A percentile compares a stretch with the other conserved stretches of the same genome.
Evolutionary conservation across 2,888 invertebrate genomes (phyloP).

Genomic region (Platycnemis pennipes): DNA sequence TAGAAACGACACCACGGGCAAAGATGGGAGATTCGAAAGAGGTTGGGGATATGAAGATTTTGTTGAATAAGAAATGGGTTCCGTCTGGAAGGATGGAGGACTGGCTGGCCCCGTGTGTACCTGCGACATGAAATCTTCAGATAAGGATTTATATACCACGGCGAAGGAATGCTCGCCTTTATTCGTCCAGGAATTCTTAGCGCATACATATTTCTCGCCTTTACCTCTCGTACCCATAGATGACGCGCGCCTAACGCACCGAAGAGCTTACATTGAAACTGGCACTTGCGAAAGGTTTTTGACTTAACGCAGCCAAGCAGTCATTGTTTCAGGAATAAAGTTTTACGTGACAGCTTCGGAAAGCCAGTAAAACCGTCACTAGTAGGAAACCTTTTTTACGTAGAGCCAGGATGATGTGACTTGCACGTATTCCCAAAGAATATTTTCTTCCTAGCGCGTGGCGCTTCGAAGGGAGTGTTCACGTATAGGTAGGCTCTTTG

Average conservation of each 20-base stretch:
- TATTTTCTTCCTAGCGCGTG: no score
- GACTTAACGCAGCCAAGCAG: not conserved
- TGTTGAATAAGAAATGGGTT: conserved; percentile 39
- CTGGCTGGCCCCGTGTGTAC: not conserved
- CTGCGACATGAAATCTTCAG: conserved; percentile 15
- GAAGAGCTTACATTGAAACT: not conserved
- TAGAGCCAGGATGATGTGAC: not conserved
- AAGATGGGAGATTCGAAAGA: conserved; percentile 9
- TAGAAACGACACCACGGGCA: conserved; percentile 29
- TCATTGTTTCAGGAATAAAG: not conserved
- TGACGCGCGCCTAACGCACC: not conserved
- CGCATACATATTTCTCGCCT: not conserved
- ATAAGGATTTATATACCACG: not conserved
- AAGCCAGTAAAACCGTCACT: not conserved
- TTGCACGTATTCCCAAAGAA: no score
- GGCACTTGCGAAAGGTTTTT: not conserved
- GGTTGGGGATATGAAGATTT: conserved; percentile 23
- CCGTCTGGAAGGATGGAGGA: not conserved
- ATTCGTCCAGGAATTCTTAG: conserved; percentile 2
- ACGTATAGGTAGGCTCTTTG: no score
- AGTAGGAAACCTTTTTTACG: not conserved
- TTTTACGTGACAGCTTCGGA: not conserved
- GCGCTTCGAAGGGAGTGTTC: no score
- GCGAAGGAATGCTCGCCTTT: not conserved
- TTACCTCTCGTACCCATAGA: not conserved